These are phyloP conservation scores for Acinonyx jubatus DNA, from an alignment of 2,113 vertebrate genomes.

Conservation along the genomic window DNA sequence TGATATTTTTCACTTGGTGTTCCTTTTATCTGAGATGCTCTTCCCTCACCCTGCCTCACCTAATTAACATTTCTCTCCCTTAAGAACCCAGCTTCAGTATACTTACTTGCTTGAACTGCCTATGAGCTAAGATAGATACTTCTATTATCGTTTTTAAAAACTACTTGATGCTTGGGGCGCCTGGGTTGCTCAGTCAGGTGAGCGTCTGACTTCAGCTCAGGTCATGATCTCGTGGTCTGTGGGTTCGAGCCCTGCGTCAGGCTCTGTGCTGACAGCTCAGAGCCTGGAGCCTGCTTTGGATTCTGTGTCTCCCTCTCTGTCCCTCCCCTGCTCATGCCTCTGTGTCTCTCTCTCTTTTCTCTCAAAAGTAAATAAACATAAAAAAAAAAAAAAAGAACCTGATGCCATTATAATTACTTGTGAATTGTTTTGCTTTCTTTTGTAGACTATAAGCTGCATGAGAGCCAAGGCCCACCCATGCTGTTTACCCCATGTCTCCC, in stretches of 20 bases:
- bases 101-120: neutral
- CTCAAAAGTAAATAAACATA: no score
- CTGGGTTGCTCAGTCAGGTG: no score
- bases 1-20: neutral
- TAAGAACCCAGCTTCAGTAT: neutral
- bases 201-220: no score
- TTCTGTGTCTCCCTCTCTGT: no score
- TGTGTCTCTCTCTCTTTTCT: no score
- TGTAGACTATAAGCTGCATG: neutral
- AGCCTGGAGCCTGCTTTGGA: no score
- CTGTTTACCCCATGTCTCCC: neutral
- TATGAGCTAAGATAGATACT: neutral
- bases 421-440: neutral
- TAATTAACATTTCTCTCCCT: neutral
- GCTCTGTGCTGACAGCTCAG: no score
- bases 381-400: neutral
- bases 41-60: neutral
- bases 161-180: neutral
- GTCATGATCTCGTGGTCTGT: no score
- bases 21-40: neutral
- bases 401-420: neutral
- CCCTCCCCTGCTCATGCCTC: no score
- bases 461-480: neutral
- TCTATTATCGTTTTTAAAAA: neutral
- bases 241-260: no score